phyloP scores from a whole-genome alignment of 1,140 invertebrate genomes.

The Heliconius congener region DNA sequence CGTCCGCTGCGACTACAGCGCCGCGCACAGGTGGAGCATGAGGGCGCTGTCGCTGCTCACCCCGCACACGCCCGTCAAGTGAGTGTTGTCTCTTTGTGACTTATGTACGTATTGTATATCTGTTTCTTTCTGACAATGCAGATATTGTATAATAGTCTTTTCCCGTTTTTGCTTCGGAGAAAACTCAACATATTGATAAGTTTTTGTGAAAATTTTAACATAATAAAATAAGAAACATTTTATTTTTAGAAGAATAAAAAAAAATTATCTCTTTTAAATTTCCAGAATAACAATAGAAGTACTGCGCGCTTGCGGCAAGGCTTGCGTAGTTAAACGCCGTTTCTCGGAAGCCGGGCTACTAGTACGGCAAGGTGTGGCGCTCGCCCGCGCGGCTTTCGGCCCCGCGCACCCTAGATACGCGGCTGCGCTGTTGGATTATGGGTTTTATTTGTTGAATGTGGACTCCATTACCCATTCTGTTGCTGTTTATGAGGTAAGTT shows the following conservation, averaged over 20 bases:
- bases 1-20: conserved; percentile 90
- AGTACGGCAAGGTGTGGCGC: conserved; percentile 89
- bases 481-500: conserved; percentile 87
- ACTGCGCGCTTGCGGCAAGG: conserved; percentile 90
- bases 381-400: conserved; percentile 86
- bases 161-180: too few relatives aligned
- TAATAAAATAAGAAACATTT: too few relatives aligned
- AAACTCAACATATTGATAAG: too few relatives aligned
- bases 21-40: conserved; percentile 88
- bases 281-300: conserved; percentile 87
- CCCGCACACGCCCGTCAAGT: conserved; percentile 82
- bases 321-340: conserved; percentile 92
- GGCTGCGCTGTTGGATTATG: conserved; percentile 92
- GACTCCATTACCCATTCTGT: conserved; percentile 92
- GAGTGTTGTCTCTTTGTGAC: neutral
- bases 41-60: conserved; percentile 86
- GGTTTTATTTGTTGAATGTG: conserved; percentile 94
- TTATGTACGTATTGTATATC: too few relatives aligned
- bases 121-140: too few relatives aligned
- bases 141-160: too few relatives aligned
- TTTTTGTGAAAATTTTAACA: too few relatives aligned
- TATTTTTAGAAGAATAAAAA: too few relatives aligned
- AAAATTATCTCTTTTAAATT: neutral
- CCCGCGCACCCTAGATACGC: conserved; percentile 89
- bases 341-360: conserved; percentile 90